These are phyloP conservation scores for Drosophila kuntzei DNA, from an alignment of 2,888 invertebrate species.

Conservation along the genomic window DNA sequence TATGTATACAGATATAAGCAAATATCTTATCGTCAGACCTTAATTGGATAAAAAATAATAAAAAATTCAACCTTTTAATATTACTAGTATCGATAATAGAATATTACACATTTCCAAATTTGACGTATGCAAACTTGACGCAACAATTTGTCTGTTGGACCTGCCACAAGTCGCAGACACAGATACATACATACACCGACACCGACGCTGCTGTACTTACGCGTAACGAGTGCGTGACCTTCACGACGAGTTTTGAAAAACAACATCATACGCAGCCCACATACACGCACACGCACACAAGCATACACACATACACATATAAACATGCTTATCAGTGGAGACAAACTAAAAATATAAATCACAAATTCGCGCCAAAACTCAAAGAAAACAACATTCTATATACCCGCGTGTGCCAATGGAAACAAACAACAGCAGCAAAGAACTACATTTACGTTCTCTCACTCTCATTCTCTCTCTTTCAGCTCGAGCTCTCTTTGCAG, in stretches of 20 bases:
- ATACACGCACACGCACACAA: conserved; percentile 21
- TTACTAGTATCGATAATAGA: background rate
- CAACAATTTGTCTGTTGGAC: conserved; percentile 36
- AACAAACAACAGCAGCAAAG: conserved; percentile 46
- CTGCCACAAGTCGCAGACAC: conserved; percentile 32
- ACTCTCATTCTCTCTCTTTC: conserved; percentile 1
- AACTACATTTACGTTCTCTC: conserved; percentile 7
- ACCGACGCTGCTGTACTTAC: conserved; percentile 67
- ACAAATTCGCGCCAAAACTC: conserved; percentile 68
- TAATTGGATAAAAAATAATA: background rate
- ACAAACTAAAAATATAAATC: conserved; percentile 67
- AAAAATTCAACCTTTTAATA: background rate
- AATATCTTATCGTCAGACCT: background rate
- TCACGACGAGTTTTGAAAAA: conserved; percentile 69
- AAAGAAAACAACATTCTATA: conserved; percentile 41
- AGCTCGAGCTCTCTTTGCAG: conserved; percentile 15
- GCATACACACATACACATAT: conserved; percentile 3
- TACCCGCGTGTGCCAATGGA: conserved; percentile 40
- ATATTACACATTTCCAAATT: background rate
- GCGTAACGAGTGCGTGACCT: conserved; percentile 66
- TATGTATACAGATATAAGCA: background rate
- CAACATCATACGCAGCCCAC: conserved; percentile 56
- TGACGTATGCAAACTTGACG: conserved; percentile 1
- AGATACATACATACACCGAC: background rate
- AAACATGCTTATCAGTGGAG: conserved; percentile 62